A percentile compares a stretch with the other conserved stretches of the same genome.
phyloP scores from a whole-genome alignment of 2,888 invertebrate genomes.

The Tinea semifulvella region DNA sequence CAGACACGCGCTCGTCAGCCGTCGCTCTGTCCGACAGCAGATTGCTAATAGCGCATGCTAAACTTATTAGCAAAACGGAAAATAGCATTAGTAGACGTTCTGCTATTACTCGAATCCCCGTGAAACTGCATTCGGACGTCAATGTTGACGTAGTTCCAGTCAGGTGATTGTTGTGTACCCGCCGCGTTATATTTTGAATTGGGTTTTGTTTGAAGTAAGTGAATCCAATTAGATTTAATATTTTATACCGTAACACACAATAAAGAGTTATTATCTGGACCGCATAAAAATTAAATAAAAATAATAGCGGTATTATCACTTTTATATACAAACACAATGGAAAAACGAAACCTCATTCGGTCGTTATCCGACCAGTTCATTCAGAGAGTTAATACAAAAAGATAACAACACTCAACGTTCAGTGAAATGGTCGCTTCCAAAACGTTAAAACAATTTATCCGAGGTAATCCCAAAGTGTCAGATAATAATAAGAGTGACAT shows the following conservation, averaged over 20 bases:
- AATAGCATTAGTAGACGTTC: conserved; percentile 54
- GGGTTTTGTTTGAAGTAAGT: not conserved
- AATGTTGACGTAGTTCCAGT: conserved; percentile 48
- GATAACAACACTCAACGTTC: conserved; percentile 49
- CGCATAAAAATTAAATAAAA: conserved; percentile 25
- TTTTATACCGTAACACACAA: not conserved
- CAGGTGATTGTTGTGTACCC: conserved; percentile 21
- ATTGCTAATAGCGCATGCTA: conserved; percentile 65
- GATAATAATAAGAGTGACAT: conserved; percentile 65
- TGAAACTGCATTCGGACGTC: conserved; percentile 54
- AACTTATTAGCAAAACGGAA: conserved; percentile 65
- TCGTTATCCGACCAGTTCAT: conserved; percentile 12
- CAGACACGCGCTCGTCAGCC: conserved; percentile 41
- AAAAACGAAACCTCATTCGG: conserved; percentile 10
- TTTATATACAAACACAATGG: conserved; percentile 19
- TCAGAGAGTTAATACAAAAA: conserved; percentile 40
- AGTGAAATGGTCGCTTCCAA: conserved; percentile 45
- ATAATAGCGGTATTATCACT: conserved; percentile 7
- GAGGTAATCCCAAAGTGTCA: conserved; percentile 61
- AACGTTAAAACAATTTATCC: conserved; percentile 65
- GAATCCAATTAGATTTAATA: not conserved
- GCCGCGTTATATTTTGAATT: conserved; percentile 2
- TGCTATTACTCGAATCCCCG: conserved; percentile 30
- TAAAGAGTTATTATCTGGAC: not conserved
- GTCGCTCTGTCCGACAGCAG: conserved; percentile 44